Evolutionary conservation across 2,113 vertebrate genomes (phyloP).

Genomic region (Pluvialis apricaria): DNA sequence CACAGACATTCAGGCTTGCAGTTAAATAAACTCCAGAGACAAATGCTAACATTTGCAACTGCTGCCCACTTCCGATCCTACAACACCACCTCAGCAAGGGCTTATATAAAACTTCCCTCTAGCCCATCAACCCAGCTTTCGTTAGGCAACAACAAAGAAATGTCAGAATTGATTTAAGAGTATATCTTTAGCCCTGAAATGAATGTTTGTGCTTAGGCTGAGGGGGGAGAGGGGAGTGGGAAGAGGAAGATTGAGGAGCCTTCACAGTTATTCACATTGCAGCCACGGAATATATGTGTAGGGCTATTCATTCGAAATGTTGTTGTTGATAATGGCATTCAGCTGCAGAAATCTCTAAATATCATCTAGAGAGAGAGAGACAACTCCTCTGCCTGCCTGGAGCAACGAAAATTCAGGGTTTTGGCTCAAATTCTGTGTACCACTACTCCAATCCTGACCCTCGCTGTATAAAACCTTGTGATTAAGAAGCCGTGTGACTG

Average conservation of each 20-base stretch:
- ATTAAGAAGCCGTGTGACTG: neutral
- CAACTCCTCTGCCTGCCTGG: neutral
- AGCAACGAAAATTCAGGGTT: neutral
- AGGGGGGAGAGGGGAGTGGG: neutral
- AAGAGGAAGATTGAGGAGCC: neutral
- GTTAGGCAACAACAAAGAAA: conserved; percentile 25
- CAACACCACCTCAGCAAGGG: neutral
- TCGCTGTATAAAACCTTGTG: neutral
- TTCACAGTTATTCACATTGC: neutral
- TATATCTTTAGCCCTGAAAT: neutral
- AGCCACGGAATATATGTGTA: neutral
- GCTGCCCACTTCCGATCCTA: neutral
- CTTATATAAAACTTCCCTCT: neutral
- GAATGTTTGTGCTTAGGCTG: neutral
- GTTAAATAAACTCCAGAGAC: neutral
- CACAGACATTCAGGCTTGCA: neutral
- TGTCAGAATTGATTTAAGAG: conserved; percentile 1
- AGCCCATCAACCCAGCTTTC: neutral
- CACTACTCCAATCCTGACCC: neutral
- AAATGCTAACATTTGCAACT: conserved; percentile 1
- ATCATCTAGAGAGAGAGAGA: neutral
- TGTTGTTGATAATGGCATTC: neutral
- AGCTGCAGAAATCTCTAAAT: conserved; percentile 21
- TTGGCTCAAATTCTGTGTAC: neutral
- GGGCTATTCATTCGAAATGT: neutral